phyloP scores from a whole-genome alignment of 2,113 vertebrate species.

The Entomyzon cyanotis region DNA sequence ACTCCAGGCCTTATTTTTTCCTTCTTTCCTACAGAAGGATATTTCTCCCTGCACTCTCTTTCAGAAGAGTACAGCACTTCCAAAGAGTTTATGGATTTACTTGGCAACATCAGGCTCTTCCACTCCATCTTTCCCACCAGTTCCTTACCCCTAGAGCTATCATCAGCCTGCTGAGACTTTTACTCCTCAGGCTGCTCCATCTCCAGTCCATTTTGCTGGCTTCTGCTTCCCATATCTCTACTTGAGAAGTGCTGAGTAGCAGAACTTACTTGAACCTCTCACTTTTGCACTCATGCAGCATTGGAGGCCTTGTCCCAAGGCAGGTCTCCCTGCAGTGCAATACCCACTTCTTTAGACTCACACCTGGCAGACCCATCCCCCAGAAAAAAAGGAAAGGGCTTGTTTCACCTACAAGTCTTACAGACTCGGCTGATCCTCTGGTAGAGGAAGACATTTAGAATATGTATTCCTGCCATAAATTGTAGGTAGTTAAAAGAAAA shows the following conservation, averaged over 20 bases:
- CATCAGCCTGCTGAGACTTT: not conserved
- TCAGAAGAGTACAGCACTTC: not conserved
- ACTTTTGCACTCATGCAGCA: not conserved
- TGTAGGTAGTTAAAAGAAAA: conserved; percentile 19
- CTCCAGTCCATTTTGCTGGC: not conserved
- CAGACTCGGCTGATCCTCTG: not conserved
- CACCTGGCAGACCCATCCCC: not conserved
- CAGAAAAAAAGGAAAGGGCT: not conserved
- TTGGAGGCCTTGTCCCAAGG: not conserved
- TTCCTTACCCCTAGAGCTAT: not conserved
- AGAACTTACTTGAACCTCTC: not conserved
- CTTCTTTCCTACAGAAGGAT: not conserved
- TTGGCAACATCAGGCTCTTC: not conserved
- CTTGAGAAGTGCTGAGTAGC: not conserved
- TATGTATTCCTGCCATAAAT: not conserved
- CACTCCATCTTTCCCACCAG: not conserved
- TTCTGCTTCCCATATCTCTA: not conserved
- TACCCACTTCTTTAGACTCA: not conserved
- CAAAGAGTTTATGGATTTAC: not conserved
- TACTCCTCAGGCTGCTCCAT: not conserved
- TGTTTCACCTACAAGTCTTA: not conserved
- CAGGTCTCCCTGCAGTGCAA: not conserved
- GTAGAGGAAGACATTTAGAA: not conserved
- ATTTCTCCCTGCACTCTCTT: not conserved
- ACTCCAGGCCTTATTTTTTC: not conserved